Evolutionary conservation across 1,140 invertebrate genomes (phyloP), one percentile per base, ranked within the genome.

Genomic region (Camponotus floridanus): DNA sequence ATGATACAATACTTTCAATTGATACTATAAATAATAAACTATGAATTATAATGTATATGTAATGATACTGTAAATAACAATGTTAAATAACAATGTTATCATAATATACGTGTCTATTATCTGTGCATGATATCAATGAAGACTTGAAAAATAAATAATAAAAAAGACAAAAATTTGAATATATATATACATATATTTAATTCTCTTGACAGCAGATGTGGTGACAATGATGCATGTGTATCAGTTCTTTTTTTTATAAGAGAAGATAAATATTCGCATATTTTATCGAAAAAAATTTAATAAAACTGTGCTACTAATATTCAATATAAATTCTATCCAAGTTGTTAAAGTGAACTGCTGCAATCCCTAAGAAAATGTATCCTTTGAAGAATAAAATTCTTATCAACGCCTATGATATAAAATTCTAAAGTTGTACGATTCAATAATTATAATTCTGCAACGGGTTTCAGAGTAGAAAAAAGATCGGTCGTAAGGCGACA

Each of bases 381-480:
- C 31, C 13, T 36, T 31, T 15, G 26, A 33, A 45, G 15, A 55
- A 57, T 36, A 36, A 68, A 68, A 57, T n/a, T 7, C 26, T 9
- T 45, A 18, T 26, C n/a, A 21, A 36, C n/a, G 39, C 11, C 5
- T 26, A 39, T 4, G 45, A 70, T 55, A 70, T 55, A 68, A 48
- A 68, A 33, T 80, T 15, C 45, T 59, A 70, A 80, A 70, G 36
- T 70, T 11, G 33, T n/a, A 79, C 48, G 45, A 9, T 80, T 70
- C 48, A 59, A 57, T 80, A 70, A 80, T 80, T 70, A 42, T 33
- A 15, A 15, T 21, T 26, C 13, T 3, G 4, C 9, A 15, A 2
- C 26, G 33, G 21, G 8, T 21, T 31, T 9, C 45, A 42, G 31
- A 13, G 36, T 67, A 48, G 31, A 42, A 42, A 70, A 70, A 70